Percentiles rank a stretch among this genome's conserved stretches.
Conservation (phyloP, 2,797 vertebrate species). For the Muraenolepis orangiensis region DNA sequence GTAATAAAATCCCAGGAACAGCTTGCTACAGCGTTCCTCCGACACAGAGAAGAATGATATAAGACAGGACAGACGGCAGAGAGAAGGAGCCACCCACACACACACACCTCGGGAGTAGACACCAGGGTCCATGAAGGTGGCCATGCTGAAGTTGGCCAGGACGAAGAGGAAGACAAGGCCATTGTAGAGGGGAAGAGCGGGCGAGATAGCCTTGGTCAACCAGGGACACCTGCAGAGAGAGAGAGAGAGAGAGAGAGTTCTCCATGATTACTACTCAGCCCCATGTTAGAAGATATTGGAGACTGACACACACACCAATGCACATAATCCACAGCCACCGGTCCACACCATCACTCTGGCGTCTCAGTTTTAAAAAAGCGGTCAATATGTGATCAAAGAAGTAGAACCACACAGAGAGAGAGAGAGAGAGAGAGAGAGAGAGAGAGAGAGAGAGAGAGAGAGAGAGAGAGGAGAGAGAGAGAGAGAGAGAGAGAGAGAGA, state of each 20-base stretch:
- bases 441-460: too few relatives aligned
- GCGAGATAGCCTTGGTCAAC: constrained; percentile 91
- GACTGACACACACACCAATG: neutral
- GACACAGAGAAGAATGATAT: neutral
- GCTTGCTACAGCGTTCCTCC: neutral
- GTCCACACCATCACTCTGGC: too few relatives aligned
- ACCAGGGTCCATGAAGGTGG: constrained; percentile 98
- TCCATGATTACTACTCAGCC: neutral
- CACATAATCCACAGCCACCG: neutral
- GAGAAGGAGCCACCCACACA: constrained; percentile 1
- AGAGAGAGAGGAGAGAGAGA: too few relatives aligned
- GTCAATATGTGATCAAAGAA: too few relatives aligned
- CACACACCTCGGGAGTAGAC: constrained; percentile 89
- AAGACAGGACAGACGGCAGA: neutral
- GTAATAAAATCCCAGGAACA: neutral
- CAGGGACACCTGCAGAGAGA: constrained; percentile 86
- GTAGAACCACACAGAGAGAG: too few relatives aligned
- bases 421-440: too few relatives aligned
- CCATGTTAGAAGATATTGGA: neutral
- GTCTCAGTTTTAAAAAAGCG: too few relatives aligned
- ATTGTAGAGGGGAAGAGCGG: constrained; percentile 95
- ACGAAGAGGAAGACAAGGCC: constrained; percentile 97
- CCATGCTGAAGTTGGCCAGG: constrained; percentile 99
- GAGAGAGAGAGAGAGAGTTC: constrained; percentile 9
- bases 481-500: too few relatives aligned